Percentiles rank a stretch among this genome's conserved stretches.
phyloP scores from a whole-genome alignment of 1,140 invertebrate genomes.

The Dolichoris vasculosae region DNA sequence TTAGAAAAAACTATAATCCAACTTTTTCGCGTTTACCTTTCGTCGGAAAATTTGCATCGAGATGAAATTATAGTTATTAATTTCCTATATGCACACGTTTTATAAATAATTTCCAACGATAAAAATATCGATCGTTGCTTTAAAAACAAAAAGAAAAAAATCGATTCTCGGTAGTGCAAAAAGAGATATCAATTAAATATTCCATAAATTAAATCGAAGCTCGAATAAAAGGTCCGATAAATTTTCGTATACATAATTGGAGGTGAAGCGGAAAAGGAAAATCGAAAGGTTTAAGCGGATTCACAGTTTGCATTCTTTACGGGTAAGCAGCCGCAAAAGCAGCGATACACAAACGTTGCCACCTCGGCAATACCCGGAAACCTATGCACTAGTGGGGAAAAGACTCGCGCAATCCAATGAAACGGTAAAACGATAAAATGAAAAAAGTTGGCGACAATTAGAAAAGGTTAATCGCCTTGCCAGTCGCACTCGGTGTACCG shows the following conservation, averaged over 20 bases:
- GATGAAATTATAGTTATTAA: constrained; percentile 31
- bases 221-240: not conserved
- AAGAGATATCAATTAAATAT: constrained; percentile 17
- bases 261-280: not conserved
- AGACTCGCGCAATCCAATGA: not conserved
- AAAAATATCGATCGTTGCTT: constrained; percentile 21
- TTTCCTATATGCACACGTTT: not conserved
- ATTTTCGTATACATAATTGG: not conserved
- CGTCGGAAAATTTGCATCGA: not conserved
- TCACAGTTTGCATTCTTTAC: not conserved
- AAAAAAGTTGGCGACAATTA: constrained; percentile 52
- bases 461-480: constrained; percentile 49
- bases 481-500: constrained; percentile 22
- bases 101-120: constrained; percentile 3
- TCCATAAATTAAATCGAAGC: constrained; percentile 11
- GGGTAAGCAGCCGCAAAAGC: constrained; percentile 1
- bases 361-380: too few species aligned
- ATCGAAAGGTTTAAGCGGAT: not conserved
- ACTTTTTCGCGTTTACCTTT: not conserved
- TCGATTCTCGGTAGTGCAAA: too few species aligned
- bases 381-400: not conserved
- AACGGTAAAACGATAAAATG: constrained; percentile 45
- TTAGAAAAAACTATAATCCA: not conserved
- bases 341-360: not conserved
- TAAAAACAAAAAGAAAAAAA: not conserved